Percentiles rank a stretch among this genome's conserved stretches.
Evolutionary conservation across 2,888 invertebrate genomes (phyloP).

Genomic region (Trichopria drosophilae): DNA sequence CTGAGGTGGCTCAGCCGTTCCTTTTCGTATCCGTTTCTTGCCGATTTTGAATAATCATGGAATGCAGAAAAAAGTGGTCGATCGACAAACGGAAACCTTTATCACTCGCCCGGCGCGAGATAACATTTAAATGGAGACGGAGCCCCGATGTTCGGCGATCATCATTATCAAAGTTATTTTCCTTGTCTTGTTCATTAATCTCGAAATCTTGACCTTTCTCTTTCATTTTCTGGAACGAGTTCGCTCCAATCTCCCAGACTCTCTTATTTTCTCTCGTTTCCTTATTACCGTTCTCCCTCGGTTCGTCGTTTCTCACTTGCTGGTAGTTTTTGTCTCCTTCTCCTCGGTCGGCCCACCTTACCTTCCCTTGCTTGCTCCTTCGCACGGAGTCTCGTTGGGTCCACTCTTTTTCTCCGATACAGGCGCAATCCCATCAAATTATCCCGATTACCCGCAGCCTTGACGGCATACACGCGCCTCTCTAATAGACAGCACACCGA

Average conservation of each 20-base stretch:
- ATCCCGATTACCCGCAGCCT: conserved; percentile 48
- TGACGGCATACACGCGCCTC: conserved; percentile 40
- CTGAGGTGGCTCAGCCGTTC: conserved; percentile 37
- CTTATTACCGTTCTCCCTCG: conserved; percentile 16
- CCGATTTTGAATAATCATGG: no score
- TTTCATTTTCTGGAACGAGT: not conserved
- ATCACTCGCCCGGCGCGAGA: no score
- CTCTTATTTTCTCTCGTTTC: conserved; percentile 20
- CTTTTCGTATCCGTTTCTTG: no score
- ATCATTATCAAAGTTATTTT: no score
- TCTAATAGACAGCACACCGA: conserved; percentile 39
- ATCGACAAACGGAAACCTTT: no score
- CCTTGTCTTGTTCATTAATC: no score
- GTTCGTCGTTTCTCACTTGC: conserved; percentile 2
- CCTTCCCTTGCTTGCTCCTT: conserved; percentile 19
- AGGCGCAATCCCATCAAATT: conserved; percentile 49
- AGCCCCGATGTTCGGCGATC: no score
- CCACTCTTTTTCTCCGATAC: no score
- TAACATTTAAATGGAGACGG: no score
- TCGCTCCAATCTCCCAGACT: conserved; percentile 16
- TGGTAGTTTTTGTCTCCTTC: no score
- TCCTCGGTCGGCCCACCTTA: conserved; percentile 12
- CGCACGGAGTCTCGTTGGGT: conserved; percentile 34
- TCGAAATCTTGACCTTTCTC: not conserved
- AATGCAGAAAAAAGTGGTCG: no score